These are phyloP conservation scores for Xenopus laevis DNA, from an alignment of 2,113 vertebrate genomes.

Conservation along the genomic window DNA sequence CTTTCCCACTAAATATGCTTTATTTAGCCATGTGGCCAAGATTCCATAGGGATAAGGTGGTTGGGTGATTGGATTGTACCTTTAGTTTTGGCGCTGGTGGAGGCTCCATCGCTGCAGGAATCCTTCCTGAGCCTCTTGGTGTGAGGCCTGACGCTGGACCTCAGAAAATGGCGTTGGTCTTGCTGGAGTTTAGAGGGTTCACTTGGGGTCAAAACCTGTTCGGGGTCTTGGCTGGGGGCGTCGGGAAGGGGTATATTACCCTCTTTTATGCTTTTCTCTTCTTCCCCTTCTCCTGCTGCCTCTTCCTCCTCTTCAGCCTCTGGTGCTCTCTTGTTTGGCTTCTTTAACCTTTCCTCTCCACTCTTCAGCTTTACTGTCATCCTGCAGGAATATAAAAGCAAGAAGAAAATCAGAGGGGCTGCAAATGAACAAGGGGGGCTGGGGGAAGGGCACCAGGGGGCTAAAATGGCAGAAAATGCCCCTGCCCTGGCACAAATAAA, in stretches of 20 bases:
- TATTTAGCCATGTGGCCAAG: no score
- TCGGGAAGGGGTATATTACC: conserved; percentile 52
- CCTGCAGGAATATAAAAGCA: conserved; percentile 68
- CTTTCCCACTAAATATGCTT: no score
- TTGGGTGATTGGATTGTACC: conserved; percentile 57
- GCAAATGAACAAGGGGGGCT: background rate
- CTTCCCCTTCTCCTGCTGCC: conserved; percentile 83
- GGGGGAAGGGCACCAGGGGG: background rate
- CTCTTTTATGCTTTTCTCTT: conserved; percentile 62
- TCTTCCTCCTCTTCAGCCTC: conserved; percentile 84
- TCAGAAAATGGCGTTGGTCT: conserved; percentile 98
- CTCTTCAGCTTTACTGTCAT: conserved; percentile 91
- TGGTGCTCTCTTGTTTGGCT: conserved; percentile 83
- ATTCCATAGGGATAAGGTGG: no score
- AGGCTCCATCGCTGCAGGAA: conserved; percentile 71
- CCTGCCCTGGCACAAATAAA: no score
- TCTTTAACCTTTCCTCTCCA: conserved; percentile 81
- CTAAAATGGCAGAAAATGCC: background rate
- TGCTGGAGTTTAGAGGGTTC: conserved; percentile 75
- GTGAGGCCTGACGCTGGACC: conserved; percentile 95
- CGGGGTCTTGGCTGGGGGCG: conserved; percentile 55
- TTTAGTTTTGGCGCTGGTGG: conserved; percentile 73
- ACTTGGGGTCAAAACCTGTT: conserved; percentile 57
- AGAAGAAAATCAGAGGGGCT: background rate
- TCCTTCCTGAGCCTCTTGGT: conserved; percentile 96